phyloP scores from a whole-genome alignment of 1,140 invertebrate species.

The Meteorus sp. region DNA sequence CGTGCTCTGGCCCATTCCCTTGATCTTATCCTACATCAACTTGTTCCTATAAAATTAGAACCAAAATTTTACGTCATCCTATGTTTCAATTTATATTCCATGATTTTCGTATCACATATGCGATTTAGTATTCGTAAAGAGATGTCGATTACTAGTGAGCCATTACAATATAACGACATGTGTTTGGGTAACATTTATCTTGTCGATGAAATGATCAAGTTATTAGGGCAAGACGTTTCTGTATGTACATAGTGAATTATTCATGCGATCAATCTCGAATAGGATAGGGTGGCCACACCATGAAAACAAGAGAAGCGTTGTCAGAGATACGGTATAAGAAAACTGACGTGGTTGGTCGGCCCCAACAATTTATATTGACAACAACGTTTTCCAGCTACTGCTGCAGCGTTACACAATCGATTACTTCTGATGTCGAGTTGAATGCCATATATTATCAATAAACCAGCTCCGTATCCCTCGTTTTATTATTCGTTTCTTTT shows the following conservation, averaged over 20 bases:
- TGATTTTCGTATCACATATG: too few relatives aligned
- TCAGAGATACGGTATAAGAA: too few relatives aligned
- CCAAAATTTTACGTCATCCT: too few relatives aligned
- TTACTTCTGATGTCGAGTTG: not conserved
- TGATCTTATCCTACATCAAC: slow-evolving; percentile 7
- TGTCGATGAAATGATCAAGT: slow-evolving; percentile 15
- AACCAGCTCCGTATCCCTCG: not conserved
- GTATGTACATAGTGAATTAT: slow-evolving; percentile 21
- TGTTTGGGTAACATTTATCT: not conserved
- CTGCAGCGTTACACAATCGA: not conserved
- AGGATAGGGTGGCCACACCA: too few relatives aligned
- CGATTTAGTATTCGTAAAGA: too few relatives aligned
- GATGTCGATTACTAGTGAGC: too few relatives aligned
- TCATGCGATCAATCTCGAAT: slow-evolving; percentile 23
- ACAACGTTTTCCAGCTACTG: too few relatives aligned
- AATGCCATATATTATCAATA: not conserved
- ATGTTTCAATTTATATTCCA: too few relatives aligned
- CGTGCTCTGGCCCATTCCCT: slow-evolving; percentile 13
- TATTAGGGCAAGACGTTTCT: slow-evolving; percentile 21
- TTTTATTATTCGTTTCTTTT: not conserved
- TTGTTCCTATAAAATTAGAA: too few relatives aligned
- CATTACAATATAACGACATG: not conserved
- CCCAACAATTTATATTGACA: slow-evolving; percentile 3
- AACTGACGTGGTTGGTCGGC: not conserved
- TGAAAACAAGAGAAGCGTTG: too few relatives aligned